Conservation (phyloP, 2,888 invertebrate genomes). For the Caenorhabditis virilis region DNA sequence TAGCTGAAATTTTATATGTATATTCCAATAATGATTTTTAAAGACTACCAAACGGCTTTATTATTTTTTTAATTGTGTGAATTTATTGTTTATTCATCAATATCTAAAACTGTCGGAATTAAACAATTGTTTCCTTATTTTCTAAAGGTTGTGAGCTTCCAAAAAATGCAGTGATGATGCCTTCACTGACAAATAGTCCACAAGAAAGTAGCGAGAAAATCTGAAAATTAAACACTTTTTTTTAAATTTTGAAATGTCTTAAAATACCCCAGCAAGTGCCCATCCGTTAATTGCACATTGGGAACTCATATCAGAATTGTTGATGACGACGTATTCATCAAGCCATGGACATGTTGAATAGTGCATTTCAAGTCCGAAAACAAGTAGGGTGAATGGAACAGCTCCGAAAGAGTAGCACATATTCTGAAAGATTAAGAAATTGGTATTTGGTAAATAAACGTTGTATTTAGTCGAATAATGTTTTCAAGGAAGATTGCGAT, state of each 20-base stretch:
- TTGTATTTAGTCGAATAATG: too few species aligned
- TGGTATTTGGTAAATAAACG: too few species aligned
- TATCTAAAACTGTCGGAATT: too few species aligned
- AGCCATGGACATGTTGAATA: conserved; percentile 67
- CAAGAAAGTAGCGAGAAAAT: conserved; percentile 65
- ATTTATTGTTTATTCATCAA: too few species aligned
- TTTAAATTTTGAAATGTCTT: not conserved
- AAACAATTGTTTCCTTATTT: conserved; percentile 44
- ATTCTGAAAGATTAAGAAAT: conserved; percentile 55
- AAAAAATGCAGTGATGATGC: conserved; percentile 64
- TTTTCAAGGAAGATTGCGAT: too few species aligned
- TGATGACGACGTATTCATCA: conserved; percentile 54
- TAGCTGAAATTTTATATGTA: too few species aligned
- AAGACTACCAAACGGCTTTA: too few species aligned
- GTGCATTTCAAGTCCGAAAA: conserved; percentile 67
- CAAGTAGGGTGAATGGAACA: conserved; percentile 61
- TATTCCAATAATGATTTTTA: too few species aligned
- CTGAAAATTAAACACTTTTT: conserved; percentile 29
- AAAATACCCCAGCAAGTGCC: conserved; percentile 61
- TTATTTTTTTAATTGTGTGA: too few species aligned
- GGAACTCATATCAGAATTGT: conserved; percentile 50
- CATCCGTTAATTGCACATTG: conserved; percentile 66
- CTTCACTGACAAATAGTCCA: conserved; percentile 64
- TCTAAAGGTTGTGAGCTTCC: conserved; percentile 38
- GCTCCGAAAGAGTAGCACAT: conserved; percentile 63